These are phyloP conservation scores for Hyperoplus immaculatus DNA, from an alignment of 2,797 vertebrate genomes.

Conservation along the genomic window DNA sequence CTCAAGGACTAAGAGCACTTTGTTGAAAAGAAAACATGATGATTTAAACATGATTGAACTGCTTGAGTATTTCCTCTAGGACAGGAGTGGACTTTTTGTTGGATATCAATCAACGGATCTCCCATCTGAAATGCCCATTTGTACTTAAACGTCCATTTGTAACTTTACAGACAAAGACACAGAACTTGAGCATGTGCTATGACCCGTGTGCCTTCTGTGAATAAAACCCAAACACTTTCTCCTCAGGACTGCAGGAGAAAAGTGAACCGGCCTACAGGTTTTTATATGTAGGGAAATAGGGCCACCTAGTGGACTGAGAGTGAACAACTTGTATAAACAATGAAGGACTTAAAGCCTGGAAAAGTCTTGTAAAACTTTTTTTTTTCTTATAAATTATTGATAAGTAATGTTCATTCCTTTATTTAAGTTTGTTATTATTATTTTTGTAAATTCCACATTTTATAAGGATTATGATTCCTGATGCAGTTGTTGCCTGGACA, in stretches of 20 bases:
- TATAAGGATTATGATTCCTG: background rate
- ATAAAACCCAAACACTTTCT: slow-evolving; percentile 30
- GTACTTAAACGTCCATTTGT: slow-evolving; percentile 9
- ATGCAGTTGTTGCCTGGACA: slow-evolving; percentile 25
- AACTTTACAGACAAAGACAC: background rate
- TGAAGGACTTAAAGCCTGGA: slow-evolving; percentile 60
- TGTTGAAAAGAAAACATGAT: slow-evolving; percentile 7
- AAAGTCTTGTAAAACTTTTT: slow-evolving; percentile 33
- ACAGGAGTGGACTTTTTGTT: background rate
- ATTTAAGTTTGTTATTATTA: slow-evolving; percentile 46
- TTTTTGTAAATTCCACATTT: slow-evolving; percentile 28
- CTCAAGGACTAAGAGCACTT: slow-evolving; percentile 5
- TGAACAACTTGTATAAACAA: slow-evolving; percentile 19
- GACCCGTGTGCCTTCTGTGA: slow-evolving; percentile 67
- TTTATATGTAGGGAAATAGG: slow-evolving; percentile 38
- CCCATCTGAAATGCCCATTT: slow-evolving; percentile 5
- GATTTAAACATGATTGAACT: background rate
- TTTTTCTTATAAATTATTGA: slow-evolving; percentile 57
- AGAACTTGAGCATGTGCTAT: slow-evolving; percentile 6
- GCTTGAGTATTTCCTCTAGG: background rate
- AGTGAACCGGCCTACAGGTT: background rate
- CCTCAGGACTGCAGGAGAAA: background rate
- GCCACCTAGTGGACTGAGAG: slow-evolving; percentile 60
- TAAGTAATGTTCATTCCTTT: slow-evolving; percentile 22
- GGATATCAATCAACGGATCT: slow-evolving; percentile 5